Base-by-base conservation (phyloP, 2,113 vertebrate species). In the Mesembrinibis cayennensis region DNA sequence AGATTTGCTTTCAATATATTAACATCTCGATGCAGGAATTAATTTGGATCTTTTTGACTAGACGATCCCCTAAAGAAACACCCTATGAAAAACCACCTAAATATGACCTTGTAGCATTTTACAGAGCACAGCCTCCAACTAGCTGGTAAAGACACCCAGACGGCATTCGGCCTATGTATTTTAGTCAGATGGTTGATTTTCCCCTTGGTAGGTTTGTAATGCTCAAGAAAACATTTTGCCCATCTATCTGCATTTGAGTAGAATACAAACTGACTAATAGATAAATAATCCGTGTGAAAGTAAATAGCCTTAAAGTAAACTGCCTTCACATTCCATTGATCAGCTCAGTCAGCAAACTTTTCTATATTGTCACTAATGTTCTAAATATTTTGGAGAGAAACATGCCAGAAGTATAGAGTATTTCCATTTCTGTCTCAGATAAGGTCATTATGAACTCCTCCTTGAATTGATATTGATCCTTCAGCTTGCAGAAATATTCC, bases 301-400 rank as follows among this genome's bases (percentile, higher is more conserved):
- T 97, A 98, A 98, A 98, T 97, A 98, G 98, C 97, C 97, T 98
- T 98, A 98, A 98, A 97, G 96, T 97, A 98, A 97, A 98, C 98
- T 98, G 97, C 97, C 97, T 98, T 98, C 98, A 98, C 98, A 98
- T 98, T 98, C 97, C 98, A 98, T 97, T 98, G 98, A 98, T 98
- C 97, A 98, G 97, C 98, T 97, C 97, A 97, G 98, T 98, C 98
- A 98, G 98, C 97, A 98, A 97, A 98, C 96, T 98, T 97, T 98
- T 98, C 93, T 95, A 90, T 98, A 95, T 96, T 97, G 95, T 98
- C 96, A 95, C 94, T 97, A 98, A 98, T 93, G 94, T 95, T 97
- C 97, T 98, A 97, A 98, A 97, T 98, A 98, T 98, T 98, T 98
- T 96, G 98, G 94, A 98, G 92, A 97, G 94, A 97, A 98, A 94